These are phyloP conservation scores for Rugalucina vietnamica DNA, from an alignment of 2,888 invertebrate species.

Conservation along the genomic window DNA sequence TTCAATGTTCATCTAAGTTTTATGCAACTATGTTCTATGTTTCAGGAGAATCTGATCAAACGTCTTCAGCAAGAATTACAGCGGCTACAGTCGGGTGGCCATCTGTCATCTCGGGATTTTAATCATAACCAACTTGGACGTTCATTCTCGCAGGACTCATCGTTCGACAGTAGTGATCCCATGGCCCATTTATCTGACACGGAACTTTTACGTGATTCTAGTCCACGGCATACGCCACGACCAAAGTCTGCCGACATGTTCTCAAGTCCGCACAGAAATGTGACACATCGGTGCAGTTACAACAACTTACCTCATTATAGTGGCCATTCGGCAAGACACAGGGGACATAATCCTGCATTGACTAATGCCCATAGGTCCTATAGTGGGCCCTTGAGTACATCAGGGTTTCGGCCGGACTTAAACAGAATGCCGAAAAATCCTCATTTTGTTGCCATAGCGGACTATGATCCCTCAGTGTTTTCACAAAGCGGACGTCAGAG, in stretches of 20 bases:
- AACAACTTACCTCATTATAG: conserved; percentile 49
- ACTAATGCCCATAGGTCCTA: neutral
- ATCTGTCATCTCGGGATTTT: conserved; percentile 60
- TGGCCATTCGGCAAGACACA: conserved; percentile 24
- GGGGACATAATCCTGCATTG: conserved; percentile 16
- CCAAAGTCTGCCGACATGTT: conserved; percentile 57
- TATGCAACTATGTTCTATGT: no score
- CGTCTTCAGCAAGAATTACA: conserved; percentile 72
- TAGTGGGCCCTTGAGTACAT: neutral
- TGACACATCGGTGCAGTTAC: conserved; percentile 50
- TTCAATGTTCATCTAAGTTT: no score
- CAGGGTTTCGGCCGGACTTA: conserved; percentile 22
- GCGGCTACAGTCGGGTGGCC: conserved; percentile 64
- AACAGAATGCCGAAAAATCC: conserved; percentile 40
- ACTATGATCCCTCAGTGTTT: conserved; percentile 77
- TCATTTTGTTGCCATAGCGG: conserved; percentile 73
- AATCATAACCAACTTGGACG: conserved; percentile 68
- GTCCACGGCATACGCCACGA: conserved; percentile 36
- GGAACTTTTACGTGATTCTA: conserved; percentile 50
- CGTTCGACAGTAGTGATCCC: conserved; percentile 64
- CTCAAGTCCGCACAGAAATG: conserved; percentile 39
- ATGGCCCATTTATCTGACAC: conserved; percentile 58
- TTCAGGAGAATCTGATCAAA: conserved; percentile 76
- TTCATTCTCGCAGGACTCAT: conserved; percentile 64
- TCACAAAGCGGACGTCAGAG: conserved; percentile 75